Base-by-base conservation (phyloP, 1,140 invertebrate genomes). In the Heliconius himera region DNA sequence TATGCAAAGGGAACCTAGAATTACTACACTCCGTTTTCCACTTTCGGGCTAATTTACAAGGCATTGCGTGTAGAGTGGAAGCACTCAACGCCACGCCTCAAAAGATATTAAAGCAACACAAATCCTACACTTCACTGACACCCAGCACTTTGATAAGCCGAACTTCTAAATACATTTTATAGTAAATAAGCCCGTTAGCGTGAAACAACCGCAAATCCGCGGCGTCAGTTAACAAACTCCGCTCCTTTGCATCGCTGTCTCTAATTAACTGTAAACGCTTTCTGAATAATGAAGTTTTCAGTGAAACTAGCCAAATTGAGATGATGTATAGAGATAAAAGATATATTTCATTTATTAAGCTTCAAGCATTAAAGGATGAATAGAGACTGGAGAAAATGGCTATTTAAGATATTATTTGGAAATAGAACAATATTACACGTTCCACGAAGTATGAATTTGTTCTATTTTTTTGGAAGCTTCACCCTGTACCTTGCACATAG, bases 241-340 rank as follows among this genome's bases (percentile, higher is more conserved):
- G 60, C 75, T 76, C 38, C 60, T 70, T 76, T 70, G 75, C 75
- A 70, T 70, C 75, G 51, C 75, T 70, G 75, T 18, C 75, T 76
- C 60, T 76, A 76, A 76, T 76, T 76, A 76, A 76, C 66, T 70
- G 60, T 76, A 76, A 76, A 70, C 75, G 75, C 41, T 76, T 36
- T 29, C 38, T 76, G 60, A 76, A 76, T 76, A 70, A 76, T 70
- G 75, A 70, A 60, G 60, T 76, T 38, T 76, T 66, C 54, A 36
- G n/a, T 66, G 60, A 70, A 76, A 76, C 66, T 70, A 66, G 11
- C 29, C 29, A 33, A 33, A 33, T 2, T 33, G 3, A 33, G n/a
- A n/a, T n/a, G n/a, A n/a, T n/a, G n/a, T n/a, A n/a, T n/a, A n/a
- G n/a, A n/a, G n/a, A n/a, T n/a, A n/a, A n/a, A n/a, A n/a, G n/a